These are phyloP conservation scores for Heliconius nattereri DNA, from an alignment of 1,140 invertebrate species.

Conservation along the genomic window DNA sequence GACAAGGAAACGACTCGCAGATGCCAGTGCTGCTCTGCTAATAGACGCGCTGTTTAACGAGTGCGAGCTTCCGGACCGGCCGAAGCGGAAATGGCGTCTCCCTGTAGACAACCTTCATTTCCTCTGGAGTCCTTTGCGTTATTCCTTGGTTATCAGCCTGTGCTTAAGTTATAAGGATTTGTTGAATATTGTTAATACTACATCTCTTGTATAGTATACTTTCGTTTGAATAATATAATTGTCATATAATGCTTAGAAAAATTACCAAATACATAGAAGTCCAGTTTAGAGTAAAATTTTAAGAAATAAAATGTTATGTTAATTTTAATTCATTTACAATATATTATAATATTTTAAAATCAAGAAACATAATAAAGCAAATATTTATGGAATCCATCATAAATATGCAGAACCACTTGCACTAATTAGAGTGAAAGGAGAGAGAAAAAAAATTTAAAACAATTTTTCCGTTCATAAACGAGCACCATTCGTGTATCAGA, in stretches of 20 bases:
- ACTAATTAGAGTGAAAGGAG: slow-evolving; percentile 33
- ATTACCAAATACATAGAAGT: not conserved
- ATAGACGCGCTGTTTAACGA: slow-evolving; percentile 54
- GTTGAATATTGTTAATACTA: not conserved
- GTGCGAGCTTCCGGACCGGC: slow-evolving; percentile 55
- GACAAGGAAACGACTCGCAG: slow-evolving; percentile 44
- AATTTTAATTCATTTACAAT: not conserved
- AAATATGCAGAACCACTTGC: slow-evolving; percentile 27
- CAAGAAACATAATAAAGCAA: not conserved
- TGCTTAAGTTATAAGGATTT: slow-evolving; percentile 30
- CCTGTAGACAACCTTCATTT: slow-evolving; percentile 68
- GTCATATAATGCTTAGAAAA: not conserved
- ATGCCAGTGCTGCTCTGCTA: slow-evolving; percentile 51
- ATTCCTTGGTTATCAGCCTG: slow-evolving; percentile 43
- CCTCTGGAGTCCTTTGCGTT: slow-evolving; percentile 55
- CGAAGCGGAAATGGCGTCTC: slow-evolving; percentile 60
- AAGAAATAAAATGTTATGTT: no score
- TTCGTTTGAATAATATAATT: no score
- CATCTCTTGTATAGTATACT: no score
- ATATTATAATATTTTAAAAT: not conserved
- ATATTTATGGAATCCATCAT: slow-evolving; percentile 15
- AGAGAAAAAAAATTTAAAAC: slow-evolving; percentile 27
- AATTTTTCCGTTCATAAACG: slow-evolving; percentile 32
- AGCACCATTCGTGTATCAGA: slow-evolving; percentile 39
- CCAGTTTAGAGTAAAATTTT: not conserved